Base-by-base conservation (phyloP, 37 sponge, comb jelly and placozoan species). In the Tethya wilhelma region DNA sequence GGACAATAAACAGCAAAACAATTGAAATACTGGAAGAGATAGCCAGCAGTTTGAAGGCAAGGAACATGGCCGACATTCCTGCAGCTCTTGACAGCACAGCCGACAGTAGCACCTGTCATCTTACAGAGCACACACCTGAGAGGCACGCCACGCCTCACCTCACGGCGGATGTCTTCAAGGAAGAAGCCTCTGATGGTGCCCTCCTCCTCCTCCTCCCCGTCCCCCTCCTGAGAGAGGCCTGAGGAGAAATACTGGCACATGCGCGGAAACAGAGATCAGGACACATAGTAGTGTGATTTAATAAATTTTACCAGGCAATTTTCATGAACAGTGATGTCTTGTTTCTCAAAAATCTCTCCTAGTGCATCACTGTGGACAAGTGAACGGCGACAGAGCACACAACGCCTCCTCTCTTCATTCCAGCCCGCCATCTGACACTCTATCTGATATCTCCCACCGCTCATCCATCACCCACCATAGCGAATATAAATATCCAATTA, bases 231-330 rank as follows among this genome's bases (percentile, higher is more conserved):
- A 31, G 53, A 37, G 3, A 84, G 70, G 26, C 78, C 71, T 4
- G 77, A 69, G 2, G 85, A 64, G 58, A 84, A 84, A 42, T 77
- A 84, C 85, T 84, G 60, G 45, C 6, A 41, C 26, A 40, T 26
- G 41, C 41, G 34, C 45, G 34, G 71, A 2, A 19, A 44, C 71
- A 70, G 12, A 28, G 4, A 58, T 14, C 14, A 65, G 11, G 14
- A 8, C 20, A 65, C 25, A 4, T 34, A 65, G 2, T 65, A 6
- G 3, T 1, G 29, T 0, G 40, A 20, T 0, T 4, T 32, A 1
- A 43, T 7, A 3, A 17, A 19, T 26, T 69, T 84, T 55, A 84
- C 84, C 62, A 84, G 31, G 31, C 84, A 84, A 32, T 75, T 26
- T 1, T 84, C 59, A 44, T 84, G 84, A 1, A 75, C 84, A 2